These are phyloP conservation scores for Lithobates pipiens DNA, from an alignment of 2,797 vertebrate species.

Conservation along the genomic window DNA sequence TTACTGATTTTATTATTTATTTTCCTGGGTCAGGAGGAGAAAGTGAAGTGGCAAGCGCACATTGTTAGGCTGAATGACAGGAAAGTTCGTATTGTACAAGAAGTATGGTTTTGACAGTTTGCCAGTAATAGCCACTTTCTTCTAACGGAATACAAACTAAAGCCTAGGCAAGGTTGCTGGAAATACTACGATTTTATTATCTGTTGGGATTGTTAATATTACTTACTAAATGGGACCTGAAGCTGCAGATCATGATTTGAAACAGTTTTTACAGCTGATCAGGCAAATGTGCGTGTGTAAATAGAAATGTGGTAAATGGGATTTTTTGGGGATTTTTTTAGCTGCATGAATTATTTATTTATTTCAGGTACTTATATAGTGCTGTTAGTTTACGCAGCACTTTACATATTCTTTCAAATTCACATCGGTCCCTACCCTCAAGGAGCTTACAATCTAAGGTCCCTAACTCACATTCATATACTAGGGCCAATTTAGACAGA, in stretches of 20 bases:
- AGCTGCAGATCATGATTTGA: not conserved
- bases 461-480: too few species aligned
- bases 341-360: too few species aligned
- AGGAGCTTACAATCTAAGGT: too few species aligned
- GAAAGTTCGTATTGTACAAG: conserved; percentile 1
- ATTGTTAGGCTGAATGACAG: not conserved
- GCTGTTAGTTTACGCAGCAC: too few species aligned
- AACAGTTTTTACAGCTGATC: not conserved
- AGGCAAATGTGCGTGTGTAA: too few species aligned
- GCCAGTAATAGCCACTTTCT: not conserved
- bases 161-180: not conserved
- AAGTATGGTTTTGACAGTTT: not conserved
- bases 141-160: not conserved
- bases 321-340: too few species aligned
- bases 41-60: not conserved
- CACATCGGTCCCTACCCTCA: too few species aligned
- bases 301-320: too few species aligned
- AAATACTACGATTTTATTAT: not conserved
- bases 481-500: too few species aligned
- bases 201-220: not conserved
- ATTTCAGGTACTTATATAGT: too few species aligned
- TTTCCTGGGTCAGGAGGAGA: not conserved
- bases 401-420: too few species aligned
- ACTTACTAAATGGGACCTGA: not conserved
- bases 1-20: conserved; percentile 4